These are phyloP conservation scores for Pinna nobilis DNA, from an alignment of 1,140 invertebrate species.

Conservation along the genomic window DNA sequence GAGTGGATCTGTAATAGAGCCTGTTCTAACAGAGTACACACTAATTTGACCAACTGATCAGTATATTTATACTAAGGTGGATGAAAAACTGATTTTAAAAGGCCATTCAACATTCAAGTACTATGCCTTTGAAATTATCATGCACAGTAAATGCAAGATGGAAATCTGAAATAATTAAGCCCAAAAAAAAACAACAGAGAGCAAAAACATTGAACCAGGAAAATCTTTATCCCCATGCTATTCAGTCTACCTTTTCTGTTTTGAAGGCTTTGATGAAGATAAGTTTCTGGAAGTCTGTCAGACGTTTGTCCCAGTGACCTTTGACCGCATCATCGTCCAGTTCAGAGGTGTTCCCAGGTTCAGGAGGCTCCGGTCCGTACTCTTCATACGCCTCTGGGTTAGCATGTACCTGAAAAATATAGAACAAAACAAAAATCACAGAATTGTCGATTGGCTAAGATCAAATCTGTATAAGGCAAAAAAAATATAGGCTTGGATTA, in stretches of 20 bases:
- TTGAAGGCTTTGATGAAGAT: conserved; percentile 73
- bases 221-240: too few relatives aligned
- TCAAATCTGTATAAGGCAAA: too few relatives aligned
- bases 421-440: not conserved
- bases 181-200: not conserved
- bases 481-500: too few relatives aligned
- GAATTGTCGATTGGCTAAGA: too few relatives aligned
- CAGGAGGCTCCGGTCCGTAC: conserved; percentile 63
- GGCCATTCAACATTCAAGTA: too few relatives aligned
- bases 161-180: not conserved
- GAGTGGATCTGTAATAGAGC: too few relatives aligned
- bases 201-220: not conserved
- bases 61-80: too few relatives aligned
- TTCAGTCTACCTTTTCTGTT: conserved; percentile 68
- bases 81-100: too few relatives aligned
- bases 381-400: conserved; percentile 62
- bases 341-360: conserved; percentile 34
- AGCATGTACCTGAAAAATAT: conserved; percentile 51
- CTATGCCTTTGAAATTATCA: not conserved
- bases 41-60: too few relatives aligned
- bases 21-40: too few relatives aligned
- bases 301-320: conserved; percentile 70
- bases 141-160: not conserved
- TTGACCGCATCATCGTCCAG: conserved; percentile 54
- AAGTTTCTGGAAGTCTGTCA: conserved; percentile 74